Percentiles rank a stretch among this genome's conserved stretches.
These are phyloP conservation scores for Terrapene triunguis DNA, from an alignment of 2,113 vertebrate species.

Conservation along the genomic window DNA sequence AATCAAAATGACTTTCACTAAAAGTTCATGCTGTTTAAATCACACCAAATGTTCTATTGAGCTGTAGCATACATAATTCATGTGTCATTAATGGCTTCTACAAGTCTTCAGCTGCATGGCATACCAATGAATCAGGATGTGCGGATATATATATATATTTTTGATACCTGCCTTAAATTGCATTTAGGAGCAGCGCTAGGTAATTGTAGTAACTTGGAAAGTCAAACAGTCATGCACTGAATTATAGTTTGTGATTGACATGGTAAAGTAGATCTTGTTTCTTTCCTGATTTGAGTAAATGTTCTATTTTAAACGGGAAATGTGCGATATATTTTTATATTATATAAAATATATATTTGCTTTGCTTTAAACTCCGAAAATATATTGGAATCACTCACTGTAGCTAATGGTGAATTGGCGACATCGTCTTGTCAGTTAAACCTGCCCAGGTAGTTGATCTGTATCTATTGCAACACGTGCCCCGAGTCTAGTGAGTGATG, in stretches of 20 bases:
- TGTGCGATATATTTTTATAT: not conserved
- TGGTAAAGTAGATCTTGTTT: not conserved
- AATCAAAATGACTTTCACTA: conserved; percentile 79
- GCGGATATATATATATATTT: not conserved
- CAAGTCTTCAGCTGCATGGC: conserved; percentile 60
- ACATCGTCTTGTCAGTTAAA: not conserved
- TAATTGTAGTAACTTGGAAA: conserved; percentile 57
- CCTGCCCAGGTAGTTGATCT: accelerated
- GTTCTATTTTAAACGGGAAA: conserved; percentile 16
- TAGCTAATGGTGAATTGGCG: not conserved
- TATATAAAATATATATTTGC: not conserved
- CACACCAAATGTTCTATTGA: conserved; percentile 81
- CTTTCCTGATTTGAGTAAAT: conserved; percentile 5
- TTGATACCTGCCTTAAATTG: conserved; percentile 57
- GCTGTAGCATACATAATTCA: conserved; percentile 83
- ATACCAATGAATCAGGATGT: conserved; percentile 75
- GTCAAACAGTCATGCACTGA: conserved; percentile 44
- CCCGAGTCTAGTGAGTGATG: not conserved
- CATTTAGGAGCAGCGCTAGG: conserved; percentile 60
- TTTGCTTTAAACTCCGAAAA: not conserved
- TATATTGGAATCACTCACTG: not conserved
- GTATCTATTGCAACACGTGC: not conserved
- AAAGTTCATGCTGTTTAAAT: conserved; percentile 81
- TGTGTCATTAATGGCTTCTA: conserved; percentile 78
- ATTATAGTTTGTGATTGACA: conserved; percentile 52